Conservation (phyloP, 2,113 vertebrate species). For the Phyllostomus hastatus region DNA sequence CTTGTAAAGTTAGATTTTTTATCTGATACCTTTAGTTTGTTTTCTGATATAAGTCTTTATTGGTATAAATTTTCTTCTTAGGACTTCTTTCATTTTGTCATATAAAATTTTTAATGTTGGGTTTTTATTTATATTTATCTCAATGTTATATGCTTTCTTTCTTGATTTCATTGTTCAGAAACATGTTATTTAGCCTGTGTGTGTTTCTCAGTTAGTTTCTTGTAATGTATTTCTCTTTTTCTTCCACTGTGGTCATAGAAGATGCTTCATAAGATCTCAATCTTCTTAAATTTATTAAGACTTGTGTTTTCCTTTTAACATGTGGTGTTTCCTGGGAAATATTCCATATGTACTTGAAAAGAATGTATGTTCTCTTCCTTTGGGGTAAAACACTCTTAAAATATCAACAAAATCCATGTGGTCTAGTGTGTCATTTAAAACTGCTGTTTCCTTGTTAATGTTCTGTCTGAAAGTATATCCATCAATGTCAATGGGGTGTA, state of each 20-base stretch:
- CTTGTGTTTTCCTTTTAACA: too few relatives aligned
- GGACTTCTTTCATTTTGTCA: neutral
- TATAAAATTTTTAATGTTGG: neutral
- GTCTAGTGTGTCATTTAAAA: neutral
- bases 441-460: too few relatives aligned
- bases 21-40: neutral
- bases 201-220: neutral
- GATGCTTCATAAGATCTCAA: neutral
- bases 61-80: neutral
- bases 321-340: neutral
- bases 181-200: neutral
- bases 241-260: neutral
- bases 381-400: neutral
- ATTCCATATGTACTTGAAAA: neutral
- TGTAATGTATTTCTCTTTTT: neutral
- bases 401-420: neutral
- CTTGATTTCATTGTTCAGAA: neutral
- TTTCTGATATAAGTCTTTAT: neutral
- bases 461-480: too few relatives aligned
- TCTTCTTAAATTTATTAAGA: too few relatives aligned
- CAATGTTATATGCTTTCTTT: neutral
- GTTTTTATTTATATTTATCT: neutral
- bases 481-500: too few relatives aligned
- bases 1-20: too few relatives aligned
- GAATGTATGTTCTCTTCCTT: neutral